Conservation (phyloP, 1,140 invertebrate species). For the Globodera ellingtonae region DNA sequence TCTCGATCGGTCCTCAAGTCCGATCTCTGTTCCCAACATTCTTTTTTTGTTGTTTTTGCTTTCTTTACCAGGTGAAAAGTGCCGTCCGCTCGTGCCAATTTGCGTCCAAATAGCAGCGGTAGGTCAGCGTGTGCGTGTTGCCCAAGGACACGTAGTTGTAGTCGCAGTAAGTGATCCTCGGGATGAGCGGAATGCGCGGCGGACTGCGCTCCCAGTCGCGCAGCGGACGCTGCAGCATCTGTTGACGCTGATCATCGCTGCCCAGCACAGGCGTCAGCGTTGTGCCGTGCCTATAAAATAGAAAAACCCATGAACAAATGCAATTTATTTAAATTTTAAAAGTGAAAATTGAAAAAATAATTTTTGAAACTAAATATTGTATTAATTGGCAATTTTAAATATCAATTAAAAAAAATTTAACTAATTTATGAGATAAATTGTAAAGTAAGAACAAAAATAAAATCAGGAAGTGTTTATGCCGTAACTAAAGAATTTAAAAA, state of each 20-base stretch:
- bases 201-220: constrained; percentile 11
- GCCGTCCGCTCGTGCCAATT: constrained; percentile 45
- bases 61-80: constrained; percentile 36
- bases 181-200: constrained; percentile 33
- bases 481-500: too few species aligned
- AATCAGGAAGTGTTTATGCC: too few species aligned
- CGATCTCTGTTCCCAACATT: too few species aligned
- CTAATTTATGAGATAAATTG: too few species aligned
- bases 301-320: background rate
- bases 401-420: too few species aligned
- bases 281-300: constrained; percentile 29
- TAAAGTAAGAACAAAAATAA: too few species aligned
- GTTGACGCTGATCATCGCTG: background rate
- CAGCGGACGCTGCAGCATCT: background rate
- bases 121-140: constrained; percentile 39
- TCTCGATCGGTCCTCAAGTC: too few species aligned
- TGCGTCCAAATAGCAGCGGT: constrained; percentile 43
- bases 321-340: too few species aligned
- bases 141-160: constrained; percentile 39
- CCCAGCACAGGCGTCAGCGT: constrained; percentile 35
- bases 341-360: too few species aligned
- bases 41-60: background rate
- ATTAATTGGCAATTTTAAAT: too few species aligned
- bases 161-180: constrained; percentile 41
- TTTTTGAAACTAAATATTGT: too few species aligned